These are phyloP conservation scores for Anomalospiza imberbis DNA, from an alignment of 2,797 vertebrate species.

Conservation along the genomic window DNA sequence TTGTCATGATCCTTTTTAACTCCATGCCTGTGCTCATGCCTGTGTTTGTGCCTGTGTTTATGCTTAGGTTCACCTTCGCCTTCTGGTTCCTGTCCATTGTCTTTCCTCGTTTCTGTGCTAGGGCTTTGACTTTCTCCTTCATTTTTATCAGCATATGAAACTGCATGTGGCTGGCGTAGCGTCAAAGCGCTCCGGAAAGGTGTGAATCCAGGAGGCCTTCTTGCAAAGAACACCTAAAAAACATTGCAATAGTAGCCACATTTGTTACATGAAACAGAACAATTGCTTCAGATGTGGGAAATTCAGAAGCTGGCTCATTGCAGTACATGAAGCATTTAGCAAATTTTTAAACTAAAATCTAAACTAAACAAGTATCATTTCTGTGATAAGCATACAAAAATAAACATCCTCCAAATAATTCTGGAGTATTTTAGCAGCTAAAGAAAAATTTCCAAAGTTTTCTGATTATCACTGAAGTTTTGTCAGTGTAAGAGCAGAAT, in stretches of 20 bases:
- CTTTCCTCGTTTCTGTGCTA: not conserved
- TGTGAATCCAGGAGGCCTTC: conserved; percentile 73
- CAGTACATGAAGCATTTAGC: not conserved
- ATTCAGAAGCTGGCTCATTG: not conserved
- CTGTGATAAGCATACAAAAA: not conserved
- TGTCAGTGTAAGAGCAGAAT: not conserved
- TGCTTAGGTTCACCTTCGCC: not conserved
- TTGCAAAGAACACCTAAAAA: not conserved
- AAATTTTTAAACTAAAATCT: not conserved
- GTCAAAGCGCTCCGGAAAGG: not conserved
- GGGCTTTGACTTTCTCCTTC: not conserved
- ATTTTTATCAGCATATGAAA: not conserved
- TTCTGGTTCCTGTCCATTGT: not conserved
- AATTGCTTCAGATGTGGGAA: not conserved
- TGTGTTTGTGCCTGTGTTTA: not conserved
- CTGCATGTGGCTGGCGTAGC: not conserved
- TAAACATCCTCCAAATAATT: not conserved
- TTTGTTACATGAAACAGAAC: not conserved
- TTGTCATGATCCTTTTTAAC: not conserved
- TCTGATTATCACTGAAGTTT: not conserved
- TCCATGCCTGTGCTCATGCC: not conserved
- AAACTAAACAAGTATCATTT: not conserved
- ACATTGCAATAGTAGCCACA: not conserved
- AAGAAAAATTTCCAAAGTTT: not conserved
- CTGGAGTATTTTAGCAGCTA: not conserved